Evolutionary conservation across 2,888 invertebrate genomes (phyloP), one percentile per base, ranked within the genome.

Genomic region (Thera britannica): DNA sequence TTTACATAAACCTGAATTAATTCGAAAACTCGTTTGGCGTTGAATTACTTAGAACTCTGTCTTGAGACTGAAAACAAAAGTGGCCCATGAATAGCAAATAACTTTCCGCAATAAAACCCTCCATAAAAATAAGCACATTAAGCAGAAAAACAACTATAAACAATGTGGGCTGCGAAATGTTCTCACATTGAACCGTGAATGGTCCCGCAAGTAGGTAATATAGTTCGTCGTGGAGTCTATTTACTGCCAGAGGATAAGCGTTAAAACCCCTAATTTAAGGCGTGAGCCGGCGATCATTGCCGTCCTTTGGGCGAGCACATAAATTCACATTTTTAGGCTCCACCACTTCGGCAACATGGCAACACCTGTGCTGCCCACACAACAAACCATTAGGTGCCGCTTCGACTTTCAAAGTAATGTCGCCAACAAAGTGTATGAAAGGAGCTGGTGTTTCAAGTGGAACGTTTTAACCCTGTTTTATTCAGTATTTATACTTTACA

Each of bases 251-350:
- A 83, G 90, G 90, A 90, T 90, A 85, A 90, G 85, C 90, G 90
- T 89, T 89, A 90, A 92, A 89, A 88, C 90, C 86, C 88, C 89
- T 90, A 92, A 92, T 92, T 92, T 92, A 92, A 89, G 90, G 88
- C 86, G 86, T 86, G 90, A 90, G 89, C 87, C 81, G 81, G 83
- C 90, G 90, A 92, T 92, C 91, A 92, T 92, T 88, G 90, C 89
- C 85, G 89, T 84, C 87, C 87, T 84, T 78, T 80, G 85, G 88
- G 84, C 78, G 86, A 80, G 80, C 80, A 87, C 87, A 91, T 92
- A 92, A 92, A 92, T 92, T 90, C 90, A 87, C 90, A 90, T 91
- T 91, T 92, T 92, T 89, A 90, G 90, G 87, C 83, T 84, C 83
- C 88, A 83, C 81, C 81, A 84, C 83, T 81, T 73, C 78, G 80